phyloP scores from a whole-genome alignment of 1,140 invertebrate genomes.

The Phthorimaea operculella region DNA sequence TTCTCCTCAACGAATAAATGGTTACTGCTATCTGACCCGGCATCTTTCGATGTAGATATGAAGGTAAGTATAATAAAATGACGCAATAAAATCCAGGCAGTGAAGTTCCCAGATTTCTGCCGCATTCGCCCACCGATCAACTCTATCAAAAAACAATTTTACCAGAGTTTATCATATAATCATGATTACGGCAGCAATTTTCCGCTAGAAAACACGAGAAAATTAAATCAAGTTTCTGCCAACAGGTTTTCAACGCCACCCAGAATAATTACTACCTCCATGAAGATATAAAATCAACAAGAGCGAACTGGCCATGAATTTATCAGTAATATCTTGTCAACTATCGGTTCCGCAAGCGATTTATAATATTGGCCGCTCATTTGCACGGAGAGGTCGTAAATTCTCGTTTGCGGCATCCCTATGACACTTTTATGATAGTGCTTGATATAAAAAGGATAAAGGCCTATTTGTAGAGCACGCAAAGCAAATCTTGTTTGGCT shows the following conservation, averaged over 20 bases:
- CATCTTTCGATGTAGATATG: too few relatives aligned
- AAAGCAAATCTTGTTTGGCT: background rate
- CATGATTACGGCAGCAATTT: too few relatives aligned
- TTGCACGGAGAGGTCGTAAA: constrained; percentile 52
- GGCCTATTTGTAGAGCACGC: constrained; percentile 24
- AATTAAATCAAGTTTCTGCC: too few relatives aligned
- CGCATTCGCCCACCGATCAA: too few relatives aligned
- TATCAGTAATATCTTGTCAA: constrained; percentile 45
- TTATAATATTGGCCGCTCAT: constrained; percentile 48
- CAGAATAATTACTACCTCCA: background rate
- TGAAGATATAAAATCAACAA: constrained; percentile 20
- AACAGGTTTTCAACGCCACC: background rate
- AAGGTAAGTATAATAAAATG: too few relatives aligned
- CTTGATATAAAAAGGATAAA: constrained; percentile 31
- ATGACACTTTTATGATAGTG: constrained; percentile 60
- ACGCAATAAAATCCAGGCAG: too few relatives aligned
- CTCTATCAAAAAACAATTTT: too few relatives aligned
- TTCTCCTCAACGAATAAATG: too few relatives aligned
- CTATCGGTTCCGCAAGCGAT: constrained; percentile 35
- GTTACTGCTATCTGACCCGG: too few relatives aligned
- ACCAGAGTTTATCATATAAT: too few relatives aligned
- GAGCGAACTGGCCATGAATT: constrained; percentile 33
- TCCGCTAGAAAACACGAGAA: too few relatives aligned
- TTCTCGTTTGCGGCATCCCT: constrained; percentile 51
- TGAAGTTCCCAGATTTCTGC: too few relatives aligned